Evolutionary conservation across 2,113 vertebrate species (phyloP), one percentile per base, ranked within the genome.

Genomic region (Epinephelus fuscoguttatus): DNA sequence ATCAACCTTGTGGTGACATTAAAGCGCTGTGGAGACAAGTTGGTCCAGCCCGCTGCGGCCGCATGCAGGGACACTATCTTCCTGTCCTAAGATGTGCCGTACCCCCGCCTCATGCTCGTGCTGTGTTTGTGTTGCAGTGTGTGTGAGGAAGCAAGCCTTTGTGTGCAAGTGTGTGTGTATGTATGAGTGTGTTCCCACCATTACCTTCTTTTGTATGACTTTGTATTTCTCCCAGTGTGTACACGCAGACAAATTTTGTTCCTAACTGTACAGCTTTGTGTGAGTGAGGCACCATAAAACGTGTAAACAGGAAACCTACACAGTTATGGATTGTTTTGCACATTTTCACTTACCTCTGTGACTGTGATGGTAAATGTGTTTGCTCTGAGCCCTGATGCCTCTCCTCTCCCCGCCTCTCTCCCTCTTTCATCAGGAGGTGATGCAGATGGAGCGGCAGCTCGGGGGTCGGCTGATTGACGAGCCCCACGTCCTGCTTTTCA

Each of bases 361-460:
- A 27, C 55, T 78, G 69, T 61, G 71, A 67, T 70, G 49, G 77
- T 75, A 53, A 84, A 83, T 49, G 72, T 70, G 57, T 57, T 21
- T 61, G 66, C 77, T 61, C 70, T 55, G 60, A 37, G 60, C 59
- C 33, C 40, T 82, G 30, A 82, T 40, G 30, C 47, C 42, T 59
- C 76, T 33, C 25, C 25, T 30, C 19, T 50, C 25, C n/a, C 56
- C 42, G 25, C 71, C 71, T 42, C 70, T 75, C 25, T 66, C 12
- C 67, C 27, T 70, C 78, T 78, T 74, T 86, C 89, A 80, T 80
- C 93, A 99, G 98, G 98, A 99, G 95, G 98, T 99, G 93, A 97
- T 99, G 83, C 97, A 99, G 95, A 96, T 98, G 96, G 98, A 99
- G 93, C 97, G 96, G 86, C 98, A 99, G 95, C 96, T 98, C 85